These are phyloP conservation scores for Eueides isabella DNA, from an alignment of 1,140 invertebrate genomes.

Conservation along the genomic window DNA sequence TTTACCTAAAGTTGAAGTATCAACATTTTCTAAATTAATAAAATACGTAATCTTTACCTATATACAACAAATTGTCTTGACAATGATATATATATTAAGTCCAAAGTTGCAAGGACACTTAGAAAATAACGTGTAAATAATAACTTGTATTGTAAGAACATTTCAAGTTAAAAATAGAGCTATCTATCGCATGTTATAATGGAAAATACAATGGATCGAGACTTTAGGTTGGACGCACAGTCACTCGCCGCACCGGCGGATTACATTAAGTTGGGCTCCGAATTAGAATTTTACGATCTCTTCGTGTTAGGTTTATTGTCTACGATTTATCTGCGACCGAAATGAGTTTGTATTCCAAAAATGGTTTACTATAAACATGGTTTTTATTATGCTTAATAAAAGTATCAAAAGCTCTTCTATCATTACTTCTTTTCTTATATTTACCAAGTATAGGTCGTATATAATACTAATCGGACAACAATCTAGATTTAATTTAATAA, in stretches of 20 bases:
- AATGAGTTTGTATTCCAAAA: constrained; percentile 80
- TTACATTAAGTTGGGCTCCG: constrained; percentile 46
- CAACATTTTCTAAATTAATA: too few species aligned
- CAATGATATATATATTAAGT: too few species aligned
- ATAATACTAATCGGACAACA: too few species aligned
- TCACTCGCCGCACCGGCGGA: constrained; percentile 21
- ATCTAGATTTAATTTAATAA: too few species aligned
- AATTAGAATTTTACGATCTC: constrained; percentile 81
- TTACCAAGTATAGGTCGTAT: too few species aligned
- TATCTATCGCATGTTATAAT: constrained; percentile 15
- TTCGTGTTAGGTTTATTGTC: constrained; percentile 81
- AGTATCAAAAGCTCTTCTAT: constrained; percentile 13
- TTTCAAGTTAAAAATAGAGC: constrained; percentile 6
- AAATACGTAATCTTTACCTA: too few species aligned
- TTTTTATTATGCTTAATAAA: constrained; percentile 70
- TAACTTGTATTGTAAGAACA: background rate
- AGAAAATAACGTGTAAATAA: too few species aligned
- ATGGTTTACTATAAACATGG: constrained; percentile 75
- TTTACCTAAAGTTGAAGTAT: too few species aligned
- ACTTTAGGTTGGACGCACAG: constrained; percentile 1
- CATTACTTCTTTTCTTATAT: background rate
- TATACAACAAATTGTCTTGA: too few species aligned
- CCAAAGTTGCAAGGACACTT: too few species aligned
- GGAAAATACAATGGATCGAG: constrained; percentile 24
- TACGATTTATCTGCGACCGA: constrained; percentile 75